Evolutionary conservation across 2,888 invertebrate genomes (phyloP), one percentile per base, ranked within the genome.

Genomic region (Cinara cedri): DNA sequence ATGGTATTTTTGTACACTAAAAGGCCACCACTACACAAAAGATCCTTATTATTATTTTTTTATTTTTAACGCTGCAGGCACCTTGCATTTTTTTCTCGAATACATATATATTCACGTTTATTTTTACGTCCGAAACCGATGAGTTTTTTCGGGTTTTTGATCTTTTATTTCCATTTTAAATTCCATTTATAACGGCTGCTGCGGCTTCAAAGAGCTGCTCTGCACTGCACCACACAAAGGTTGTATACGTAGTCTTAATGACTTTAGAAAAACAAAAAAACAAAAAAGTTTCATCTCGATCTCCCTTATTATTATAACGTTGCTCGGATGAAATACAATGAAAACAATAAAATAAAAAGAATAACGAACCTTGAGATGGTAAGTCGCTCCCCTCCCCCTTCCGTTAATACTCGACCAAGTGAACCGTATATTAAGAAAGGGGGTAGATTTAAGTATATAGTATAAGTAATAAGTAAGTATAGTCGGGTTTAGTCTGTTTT

Each of bases 131-230:
- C 57, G n/a, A 51, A 44, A 49, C 76, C 49, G 66, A 55, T 55
- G 76, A 44, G 66, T 19, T 68, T 74, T 62, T 78, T 34, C 8
- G 8, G 10, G 26, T 19, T 54, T 60, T 57, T 46, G 16, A 76
- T 76, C 24, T 65, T 66, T 66, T 76, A 57, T 57, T 66, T 46
- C 70, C 78, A 60, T 78, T 70, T 78, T 60, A 78, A 70, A 78
- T 78, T 70, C 68, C 78, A 78, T 78, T 78, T 78, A 70, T 78
- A 78, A 70, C 51, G 60, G 70, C 78, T 60, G 78, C 60, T 34
- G 70, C 78, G 60, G 78, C 70, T 78, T 68, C 68, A 60, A 78
- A 78, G 49, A 78, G 60, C 70, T 34, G n/a, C n/a, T 34, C 34
- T 34, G 6, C 34, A 34, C 3, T 4, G 34, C 34, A 34, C 51